Evolutionary conservation across 2,113 vertebrate species (phyloP), one percentile per base, ranked within the genome.

Genomic region (Puntigrus tetrazona): DNA sequence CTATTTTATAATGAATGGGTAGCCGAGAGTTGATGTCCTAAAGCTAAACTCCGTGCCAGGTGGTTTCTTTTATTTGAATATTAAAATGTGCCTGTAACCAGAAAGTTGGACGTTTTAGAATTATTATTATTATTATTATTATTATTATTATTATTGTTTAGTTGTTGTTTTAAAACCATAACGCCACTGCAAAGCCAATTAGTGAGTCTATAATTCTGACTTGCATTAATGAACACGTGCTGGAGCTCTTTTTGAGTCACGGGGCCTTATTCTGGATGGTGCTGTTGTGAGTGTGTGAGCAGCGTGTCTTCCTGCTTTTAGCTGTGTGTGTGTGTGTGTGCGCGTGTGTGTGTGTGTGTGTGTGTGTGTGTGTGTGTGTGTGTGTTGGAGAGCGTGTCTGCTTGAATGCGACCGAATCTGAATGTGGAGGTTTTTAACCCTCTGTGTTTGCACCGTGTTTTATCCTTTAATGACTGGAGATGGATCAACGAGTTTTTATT

Each of bases 1-100:
- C 69, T 87, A 87, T 90, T 86, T 88, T 88, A 47, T 83, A 63
- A 84, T 69, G 47, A 83, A 43, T 85, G 65, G 52, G 57, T 77
- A 72, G 78, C 31, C 45, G 25, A 74, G 41, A 7, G 61, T 61
- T 52, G 75, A 63, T 85, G 27, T 87, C 74, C 72, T 85, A 78
- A 79, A 83, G 41, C 67, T 59, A 55, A 84, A 34, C 47, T 69
- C 14, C 7, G 45, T 76, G 29, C 27, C 70, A 36, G 57, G 7
- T 55, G 47, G 45, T 38, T 77, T 50, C 43, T 87, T 87, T 87
- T 86, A 38, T 61, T 85, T 77, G 25, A 79, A 85, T 72, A 87
- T 79, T 84, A 84, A 85, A 72, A 69, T 65, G 63, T 83, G 74
- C 82, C 81, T 84, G 76, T 85, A 59, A 73, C 45, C 43, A 52